Evolutionary conservation across 2,888 invertebrate genomes (phyloP).

Genomic region (Rhagonycha fulva): DNA sequence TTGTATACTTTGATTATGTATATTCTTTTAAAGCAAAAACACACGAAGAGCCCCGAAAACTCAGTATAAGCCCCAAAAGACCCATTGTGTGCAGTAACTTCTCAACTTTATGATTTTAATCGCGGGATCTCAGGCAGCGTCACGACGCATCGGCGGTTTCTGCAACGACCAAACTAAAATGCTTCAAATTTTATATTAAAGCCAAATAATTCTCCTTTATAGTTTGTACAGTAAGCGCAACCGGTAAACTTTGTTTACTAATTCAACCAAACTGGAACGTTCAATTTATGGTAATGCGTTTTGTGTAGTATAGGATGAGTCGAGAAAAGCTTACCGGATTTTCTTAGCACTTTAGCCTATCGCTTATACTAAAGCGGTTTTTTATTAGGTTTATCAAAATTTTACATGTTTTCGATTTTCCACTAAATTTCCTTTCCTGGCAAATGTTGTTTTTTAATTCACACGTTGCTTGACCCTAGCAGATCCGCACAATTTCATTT

Average conservation of each 20-base stretch:
- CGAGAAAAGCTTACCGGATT: not conserved
- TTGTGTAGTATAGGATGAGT: not conserved
- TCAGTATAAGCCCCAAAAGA: slow-evolving; percentile 31
- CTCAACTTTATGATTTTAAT: slow-evolving; percentile 37
- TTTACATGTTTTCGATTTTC: not conserved
- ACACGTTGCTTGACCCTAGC: no score
- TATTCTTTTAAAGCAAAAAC: slow-evolving; percentile 16
- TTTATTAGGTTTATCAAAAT: not conserved
- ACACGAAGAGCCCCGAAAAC: slow-evolving; percentile 21
- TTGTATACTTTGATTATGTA: slow-evolving; percentile 3
- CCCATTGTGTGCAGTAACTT: slow-evolving; percentile 35
- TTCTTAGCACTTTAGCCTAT: not conserved
- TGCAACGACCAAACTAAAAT: slow-evolving; percentile 17
- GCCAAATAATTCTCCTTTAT: slow-evolving; percentile 11
- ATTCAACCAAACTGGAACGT: not conserved
- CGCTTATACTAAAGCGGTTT: not conserved
- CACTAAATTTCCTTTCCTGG: not conserved
- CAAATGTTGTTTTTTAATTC: not conserved
- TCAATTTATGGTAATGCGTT: slow-evolving; percentile 3
- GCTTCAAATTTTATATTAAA: slow-evolving; percentile 12
- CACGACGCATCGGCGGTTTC: slow-evolving; percentile 25
- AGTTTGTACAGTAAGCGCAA: slow-evolving; percentile 3
- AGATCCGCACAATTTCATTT: no score
- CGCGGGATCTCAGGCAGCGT: slow-evolving; percentile 27
- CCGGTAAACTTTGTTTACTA: slow-evolving; percentile 10